A percentile compares a stretch with the other conserved stretches of the same genome.
Evolutionary conservation across 2,113 vertebrate genomes (phyloP).

Genomic region (Rhizomys pruinosus): DNA sequence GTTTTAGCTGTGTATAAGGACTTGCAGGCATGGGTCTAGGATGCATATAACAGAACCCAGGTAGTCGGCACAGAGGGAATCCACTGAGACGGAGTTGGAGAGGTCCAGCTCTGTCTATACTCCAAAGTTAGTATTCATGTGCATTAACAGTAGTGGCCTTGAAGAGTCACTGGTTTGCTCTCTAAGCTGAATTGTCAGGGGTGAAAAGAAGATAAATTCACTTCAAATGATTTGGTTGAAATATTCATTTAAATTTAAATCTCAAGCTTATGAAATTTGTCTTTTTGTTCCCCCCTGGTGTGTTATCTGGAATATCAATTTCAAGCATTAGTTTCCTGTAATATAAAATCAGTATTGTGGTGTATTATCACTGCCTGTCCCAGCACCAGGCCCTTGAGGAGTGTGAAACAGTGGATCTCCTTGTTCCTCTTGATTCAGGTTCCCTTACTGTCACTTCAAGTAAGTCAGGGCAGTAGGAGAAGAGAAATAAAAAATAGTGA

Average conservation of each 20-base stretch:
- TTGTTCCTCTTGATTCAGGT: background rate
- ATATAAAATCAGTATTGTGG: background rate
- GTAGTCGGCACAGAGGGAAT: background rate
- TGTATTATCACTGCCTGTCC: background rate
- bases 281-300: background rate
- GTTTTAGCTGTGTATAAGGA: background rate
- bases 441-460: background rate
- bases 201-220: background rate
- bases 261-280: slow-evolving; percentile 13
- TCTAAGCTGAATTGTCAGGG: background rate
- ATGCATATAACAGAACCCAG: background rate
- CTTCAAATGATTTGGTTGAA: background rate
- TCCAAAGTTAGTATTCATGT: slow-evolving; percentile 7
- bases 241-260: background rate
- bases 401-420: too few species aligned
- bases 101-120: background rate
- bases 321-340: background rate
- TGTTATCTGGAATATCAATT: background rate
- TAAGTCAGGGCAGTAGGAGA: background rate
- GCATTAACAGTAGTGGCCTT: background rate
- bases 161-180: background rate
- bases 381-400: background rate
- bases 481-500: background rate
- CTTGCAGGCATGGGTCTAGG: background rate
- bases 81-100: too few species aligned